Evolutionary conservation across 2,888 invertebrate genomes (phyloP), one percentile per base, ranked within the genome.

Genomic region (Cetonia aurata): DNA sequence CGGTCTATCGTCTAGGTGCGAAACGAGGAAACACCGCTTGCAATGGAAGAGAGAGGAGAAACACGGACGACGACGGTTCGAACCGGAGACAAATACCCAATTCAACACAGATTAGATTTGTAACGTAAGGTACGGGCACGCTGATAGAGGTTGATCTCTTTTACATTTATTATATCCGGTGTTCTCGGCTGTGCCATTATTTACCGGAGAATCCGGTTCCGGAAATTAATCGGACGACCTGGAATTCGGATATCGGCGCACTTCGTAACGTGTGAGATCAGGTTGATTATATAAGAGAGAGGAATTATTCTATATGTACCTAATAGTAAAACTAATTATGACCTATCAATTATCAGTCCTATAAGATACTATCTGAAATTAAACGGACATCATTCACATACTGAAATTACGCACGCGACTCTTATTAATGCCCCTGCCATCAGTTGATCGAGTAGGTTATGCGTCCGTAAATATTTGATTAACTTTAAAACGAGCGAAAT

Each of bases 101-200:
- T 74, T 72, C 70, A 71, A 71, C 71, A 72, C 72, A 73, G 75
- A 75, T 75, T 75, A 73, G 73, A 75, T 75, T 75, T 72, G 72
- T 75, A 75, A 71, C 72, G 71, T 67, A 67, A 71, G 70, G 70
- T 70, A 50, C 57, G 67, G 50, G 57, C 31, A 59, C 12, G 66
- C 25, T 65, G 67, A 67, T 67, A 66, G 66, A 71, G 57, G 66
- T 71, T 59, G 70, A 71, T 66, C 70, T 67, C 70, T 71, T 71
- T 67, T 67, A 66, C 67, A 71, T 71, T 71, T 71, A 71, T 71
- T 71, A 67, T 57, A 66, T 66, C 67, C 57, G 62, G 37, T 57
- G 15, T 41, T 57, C 42, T 13, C 1, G 33, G 33, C 12, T n/a
- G n/a, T 13, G n/a, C 37, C 13, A 48, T 55, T 33, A n/a, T 55